Base-by-base conservation (phyloP, 1,140 invertebrate genomes). In the Heliconius hewitsoni region DNA sequence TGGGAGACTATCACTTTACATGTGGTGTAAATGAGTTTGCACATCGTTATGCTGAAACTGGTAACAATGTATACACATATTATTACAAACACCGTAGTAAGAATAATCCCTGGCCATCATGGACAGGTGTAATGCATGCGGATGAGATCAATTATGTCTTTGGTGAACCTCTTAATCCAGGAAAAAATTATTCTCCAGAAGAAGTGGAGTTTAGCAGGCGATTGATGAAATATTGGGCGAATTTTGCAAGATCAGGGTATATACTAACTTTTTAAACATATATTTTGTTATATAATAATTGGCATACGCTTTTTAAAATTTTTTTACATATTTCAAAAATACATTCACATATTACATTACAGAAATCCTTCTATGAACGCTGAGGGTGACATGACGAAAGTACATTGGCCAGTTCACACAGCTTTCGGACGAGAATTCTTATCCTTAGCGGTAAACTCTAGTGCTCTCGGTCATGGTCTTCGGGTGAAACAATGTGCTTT, bases 1-100 rank as follows among this genome's bases (percentile, higher is more conserved):
- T 99, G n/a, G 98, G 98, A 3, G 99, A 99, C 93, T 98, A 98
- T 89, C 98, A 99, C 85, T 99, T 99, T 92, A 98, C 98, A 1
- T 99, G 99, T 95, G 97, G 97, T 87, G 98, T 99, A 46, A 98
- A 99, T 91, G 98, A 99, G 87, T 97, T 97, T 88, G 98, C 98
- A 1, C 96, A 97, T 84, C 95, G 97, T 30, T 99, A 99, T 89
- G 97, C 98, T 3, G 96, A 98, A 83, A 97, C 97, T 27, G 97
- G 98, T 5, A 97, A 98, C 91, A 97, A 97, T 86, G 98, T 99
- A 30, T 99, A 98, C 94, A 98, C 98, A 96, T 99, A 99, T 93
- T 98, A 98, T 89, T 99, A 98, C 92, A 98, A 97, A 80, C 98
- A 99, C 88, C 96, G 98, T 81, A 98, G 97, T 30, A 94, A 96